Evolutionary conservation across 2,113 vertebrate species (phyloP).

Genomic region (Eulemur rufifrons): DNA sequence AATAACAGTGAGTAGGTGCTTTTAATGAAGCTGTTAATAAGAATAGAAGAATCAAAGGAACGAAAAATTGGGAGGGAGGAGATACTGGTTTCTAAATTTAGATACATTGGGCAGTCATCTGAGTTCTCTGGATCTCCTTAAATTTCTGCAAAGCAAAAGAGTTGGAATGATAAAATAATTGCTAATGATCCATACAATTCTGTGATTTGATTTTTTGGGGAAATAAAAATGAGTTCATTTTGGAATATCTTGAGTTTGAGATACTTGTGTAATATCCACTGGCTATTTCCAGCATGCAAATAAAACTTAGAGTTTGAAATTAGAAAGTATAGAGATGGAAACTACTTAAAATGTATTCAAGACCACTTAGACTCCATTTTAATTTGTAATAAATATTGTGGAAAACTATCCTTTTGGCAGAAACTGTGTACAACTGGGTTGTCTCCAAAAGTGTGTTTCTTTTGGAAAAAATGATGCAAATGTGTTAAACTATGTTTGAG

Average conservation of each 20-base stretch:
- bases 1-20: background rate
- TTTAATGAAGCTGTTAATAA: background rate
- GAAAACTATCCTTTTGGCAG: constrained; percentile 51
- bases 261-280: background rate
- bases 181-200: background rate
- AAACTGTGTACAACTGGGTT: constrained; percentile 23
- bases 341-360: constrained; percentile 3
- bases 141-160: background rate
- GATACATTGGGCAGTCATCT: background rate
- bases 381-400: constrained; percentile 53
- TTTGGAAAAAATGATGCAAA: constrained; percentile 53
- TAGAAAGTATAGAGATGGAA: background rate
- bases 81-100: background rate
- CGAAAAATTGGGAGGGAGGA: background rate
- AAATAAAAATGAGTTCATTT: background rate
- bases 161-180: background rate
- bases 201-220: background rate
- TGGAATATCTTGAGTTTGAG: background rate
- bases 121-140: background rate
- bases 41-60: background rate
- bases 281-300: background rate
- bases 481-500: constrained; percentile 59
- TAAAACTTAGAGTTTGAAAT: constrained; percentile 7
- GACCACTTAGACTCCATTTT: background rate
- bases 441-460: constrained; percentile 58